These are phyloP conservation scores for Phyto melanocephala DNA, from an alignment of 2,888 invertebrate species.

Conservation along the genomic window DNA sequence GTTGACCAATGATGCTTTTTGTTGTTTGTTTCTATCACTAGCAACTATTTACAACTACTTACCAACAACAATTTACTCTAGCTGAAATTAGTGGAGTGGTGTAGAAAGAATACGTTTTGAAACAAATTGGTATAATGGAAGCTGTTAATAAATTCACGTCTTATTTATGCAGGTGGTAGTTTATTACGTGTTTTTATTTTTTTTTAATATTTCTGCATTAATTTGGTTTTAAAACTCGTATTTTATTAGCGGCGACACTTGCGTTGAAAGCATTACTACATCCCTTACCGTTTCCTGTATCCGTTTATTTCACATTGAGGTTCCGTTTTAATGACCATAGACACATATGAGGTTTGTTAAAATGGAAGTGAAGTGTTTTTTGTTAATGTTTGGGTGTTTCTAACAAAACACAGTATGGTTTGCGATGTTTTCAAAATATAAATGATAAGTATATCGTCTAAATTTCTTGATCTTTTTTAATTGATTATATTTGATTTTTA, in stretches of 20 bases:
- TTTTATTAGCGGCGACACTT: conserved; percentile 70
- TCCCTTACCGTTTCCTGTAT: conserved; percentile 48
- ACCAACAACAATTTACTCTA: neutral
- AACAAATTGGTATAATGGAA: conserved; percentile 42
- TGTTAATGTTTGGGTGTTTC: neutral
- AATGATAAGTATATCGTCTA: too few species aligned
- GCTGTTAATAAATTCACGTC: conserved; percentile 43
- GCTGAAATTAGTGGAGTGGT: neutral
- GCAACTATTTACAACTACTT: neutral
- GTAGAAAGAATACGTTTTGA: neutral
- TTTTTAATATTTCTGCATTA: neutral
- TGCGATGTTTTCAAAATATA: too few species aligned
- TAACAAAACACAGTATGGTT: too few species aligned
- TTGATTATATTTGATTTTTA: too few species aligned
- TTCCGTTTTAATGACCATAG: conserved; percentile 21
- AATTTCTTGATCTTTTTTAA: too few species aligned
- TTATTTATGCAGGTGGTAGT: conserved; percentile 23
- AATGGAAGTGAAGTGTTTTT: conserved; percentile 7
- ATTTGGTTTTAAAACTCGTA: conserved; percentile 40
- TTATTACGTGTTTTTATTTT: neutral
- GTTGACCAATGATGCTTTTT: conserved; percentile 4
- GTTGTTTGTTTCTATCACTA: neutral
- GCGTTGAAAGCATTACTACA: conserved; percentile 70
- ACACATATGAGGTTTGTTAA: conserved; percentile 24
- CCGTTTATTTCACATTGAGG: neutral